phyloP scores from a whole-genome alignment of 2,113 vertebrate genomes.

The Heterotilapia buettikoferi region DNA sequence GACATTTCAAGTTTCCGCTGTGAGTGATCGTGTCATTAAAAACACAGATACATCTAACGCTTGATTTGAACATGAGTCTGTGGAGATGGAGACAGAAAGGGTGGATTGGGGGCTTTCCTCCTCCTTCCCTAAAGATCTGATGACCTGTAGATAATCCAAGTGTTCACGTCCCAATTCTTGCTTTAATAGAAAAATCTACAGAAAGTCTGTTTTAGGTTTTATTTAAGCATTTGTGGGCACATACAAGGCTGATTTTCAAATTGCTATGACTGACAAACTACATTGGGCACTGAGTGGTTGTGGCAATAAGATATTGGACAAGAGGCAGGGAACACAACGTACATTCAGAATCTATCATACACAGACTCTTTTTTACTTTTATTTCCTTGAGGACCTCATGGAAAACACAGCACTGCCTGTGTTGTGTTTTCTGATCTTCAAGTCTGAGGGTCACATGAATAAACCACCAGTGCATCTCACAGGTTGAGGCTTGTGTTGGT shows the following conservation, averaged over 20 bases:
- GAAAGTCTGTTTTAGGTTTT: neutral
- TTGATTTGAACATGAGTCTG: neutral
- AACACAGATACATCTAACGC: neutral
- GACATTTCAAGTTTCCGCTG: neutral
- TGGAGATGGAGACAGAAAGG: neutral
- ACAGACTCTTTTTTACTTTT: neutral
- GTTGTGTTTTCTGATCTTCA: neutral
- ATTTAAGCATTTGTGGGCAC: neutral
- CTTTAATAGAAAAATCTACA: neutral
- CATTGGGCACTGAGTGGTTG: neutral
- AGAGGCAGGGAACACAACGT: neutral
- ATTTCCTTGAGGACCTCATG: neutral
- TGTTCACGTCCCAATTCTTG: constrained; percentile 12
- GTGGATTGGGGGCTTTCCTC: neutral
- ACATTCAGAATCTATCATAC: neutral
- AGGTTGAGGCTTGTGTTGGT: neutral
- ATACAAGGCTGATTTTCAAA: neutral
- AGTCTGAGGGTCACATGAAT: constrained; percentile 21
- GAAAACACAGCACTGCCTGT: constrained; percentile 17
- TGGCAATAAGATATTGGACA: neutral
- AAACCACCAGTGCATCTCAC: neutral
- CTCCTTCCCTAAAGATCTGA: neutral
- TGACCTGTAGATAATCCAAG: constrained; percentile 44
- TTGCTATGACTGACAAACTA: neutral
- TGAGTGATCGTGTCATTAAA: neutral